These are phyloP conservation scores for Falcunculus frontatus DNA, from an alignment of 2,113 vertebrate species.

Conservation along the genomic window DNA sequence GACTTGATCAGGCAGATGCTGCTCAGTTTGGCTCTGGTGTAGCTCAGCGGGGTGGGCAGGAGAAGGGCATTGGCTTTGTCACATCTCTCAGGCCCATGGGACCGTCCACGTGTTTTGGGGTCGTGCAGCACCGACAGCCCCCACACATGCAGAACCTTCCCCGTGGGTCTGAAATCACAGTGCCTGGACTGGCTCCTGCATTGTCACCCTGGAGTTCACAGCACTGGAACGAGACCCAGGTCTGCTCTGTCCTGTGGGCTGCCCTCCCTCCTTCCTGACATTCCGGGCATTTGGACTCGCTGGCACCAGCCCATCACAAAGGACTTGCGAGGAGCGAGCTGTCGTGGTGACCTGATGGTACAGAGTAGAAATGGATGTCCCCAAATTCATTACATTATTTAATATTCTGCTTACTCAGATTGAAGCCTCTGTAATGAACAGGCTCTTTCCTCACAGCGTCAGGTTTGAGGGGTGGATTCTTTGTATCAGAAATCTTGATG, in stretches of 20 bases:
- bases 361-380: background rate
- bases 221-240: accelerated
- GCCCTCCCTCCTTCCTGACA: background rate
- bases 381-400: background rate
- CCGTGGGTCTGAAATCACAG: accelerated
- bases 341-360: background rate
- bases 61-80: accelerated
- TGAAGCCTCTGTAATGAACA: background rate
- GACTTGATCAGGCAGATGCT: accelerated
- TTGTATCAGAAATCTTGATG: background rate
- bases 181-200: background rate
- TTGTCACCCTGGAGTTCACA: background rate
- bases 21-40: background rate
- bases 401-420: background rate
- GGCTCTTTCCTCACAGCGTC: background rate
- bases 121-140: accelerated
- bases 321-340: background rate
- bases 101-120: accelerated
- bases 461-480: background rate
- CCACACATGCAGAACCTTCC: accelerated
- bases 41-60: background rate
- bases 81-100: accelerated
- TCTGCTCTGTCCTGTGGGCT: accelerated
- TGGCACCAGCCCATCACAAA: background rate
- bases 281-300: accelerated